Evolutionary conservation across 2,113 vertebrate genomes (phyloP), one percentile per base, ranked within the genome.

Genomic region (Pseudorectes ferrugineus): DNA sequence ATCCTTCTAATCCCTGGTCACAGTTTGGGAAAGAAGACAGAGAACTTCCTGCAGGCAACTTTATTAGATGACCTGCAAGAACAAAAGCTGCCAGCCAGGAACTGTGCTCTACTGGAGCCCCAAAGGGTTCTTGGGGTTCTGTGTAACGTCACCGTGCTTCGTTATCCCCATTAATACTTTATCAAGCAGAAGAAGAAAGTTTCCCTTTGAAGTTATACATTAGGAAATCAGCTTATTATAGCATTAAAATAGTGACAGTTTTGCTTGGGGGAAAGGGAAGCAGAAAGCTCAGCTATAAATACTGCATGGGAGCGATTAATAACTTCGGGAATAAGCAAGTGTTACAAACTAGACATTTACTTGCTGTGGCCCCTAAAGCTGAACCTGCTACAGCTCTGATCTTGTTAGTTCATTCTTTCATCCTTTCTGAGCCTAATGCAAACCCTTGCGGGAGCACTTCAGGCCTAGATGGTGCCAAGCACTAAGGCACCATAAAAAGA

Each of bases 131-230:
- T 62, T 6, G 4, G 81, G 75, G 51, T 94, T 73, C 67, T 67
- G 59, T 38, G 58, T 23, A 36, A 29, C 1, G 0, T 33, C 75
- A 33, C 75, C 6, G 2, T 0, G 4, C 59, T 73, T 70, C 2
- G 0, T 89, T 79, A 59, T 67, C 49, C 61, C 85, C 36, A 36
- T 92, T 90, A 95, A 89, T 90, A 80, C 92, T 96, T 92, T 51
- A 96, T 45, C 55, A 54, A 70, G 58, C 31, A 90, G 75, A 6
- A 94, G 88, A 61, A 71, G 59, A 62, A 94, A 67, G 22, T 92
- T 92, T 80, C 43, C 82, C 78, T 95, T 96, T 96, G 96, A 96
- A 96, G 94, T 93, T 58, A 16, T 6, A 85, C 40, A 33, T 88
- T 77, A 92, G 93, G 85, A 95, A 96, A 92, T 93, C 78, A 63